Conservation (phyloP, 2,113 vertebrate species). For the Oncorhynchus nerka region DNA sequence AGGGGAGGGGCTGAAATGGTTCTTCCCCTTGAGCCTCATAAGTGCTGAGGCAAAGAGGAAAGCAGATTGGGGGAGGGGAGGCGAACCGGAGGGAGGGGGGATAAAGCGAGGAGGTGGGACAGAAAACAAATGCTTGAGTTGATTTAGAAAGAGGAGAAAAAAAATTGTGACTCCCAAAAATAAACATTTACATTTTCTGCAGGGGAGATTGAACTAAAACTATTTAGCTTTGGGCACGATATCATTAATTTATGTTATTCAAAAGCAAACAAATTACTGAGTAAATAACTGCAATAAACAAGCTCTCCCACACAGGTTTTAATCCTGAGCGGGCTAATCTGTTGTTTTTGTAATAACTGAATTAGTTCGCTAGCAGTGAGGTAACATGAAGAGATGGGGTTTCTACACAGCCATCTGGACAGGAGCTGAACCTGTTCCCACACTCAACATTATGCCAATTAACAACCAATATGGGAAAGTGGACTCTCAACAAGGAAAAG, state of each 20-base stretch:
- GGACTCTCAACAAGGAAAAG: slow-evolving; percentile 17
- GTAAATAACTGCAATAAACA: slow-evolving; percentile 36
- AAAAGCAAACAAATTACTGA: slow-evolving; percentile 49
- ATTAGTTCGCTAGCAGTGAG: slow-evolving; percentile 59
- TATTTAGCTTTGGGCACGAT: slow-evolving; percentile 44
- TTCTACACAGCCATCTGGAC: slow-evolving; percentile 69
- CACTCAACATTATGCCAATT: slow-evolving; percentile 58
- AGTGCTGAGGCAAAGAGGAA: slow-evolving; percentile 75
- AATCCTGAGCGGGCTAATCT: slow-evolving; percentile 61
- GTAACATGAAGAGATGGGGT: slow-evolving; percentile 46
- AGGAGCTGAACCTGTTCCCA: slow-evolving; percentile 63
- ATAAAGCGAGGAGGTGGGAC: slow-evolving; percentile 63
- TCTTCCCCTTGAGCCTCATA: slow-evolving; percentile 67
- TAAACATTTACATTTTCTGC: slow-evolving; percentile 56
- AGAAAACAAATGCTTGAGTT: slow-evolving; percentile 71
- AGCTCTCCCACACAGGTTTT: slow-evolving; percentile 42
- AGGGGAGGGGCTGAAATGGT: slow-evolving; percentile 64
- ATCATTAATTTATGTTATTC: slow-evolving; percentile 49
- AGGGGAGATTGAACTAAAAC: slow-evolving; percentile 54
- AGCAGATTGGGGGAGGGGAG: slow-evolving; percentile 50
- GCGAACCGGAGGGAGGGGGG: slow-evolving; percentile 40
- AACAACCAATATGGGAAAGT: slow-evolving; percentile 60
- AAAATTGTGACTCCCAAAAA: slow-evolving; percentile 50
- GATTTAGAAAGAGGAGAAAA: slow-evolving; percentile 60
- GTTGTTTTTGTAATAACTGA: slow-evolving; percentile 72